These are phyloP conservation scores for Trachemys scripta DNA, from an alignment of 2,113 vertebrate genomes.

Conservation along the genomic window DNA sequence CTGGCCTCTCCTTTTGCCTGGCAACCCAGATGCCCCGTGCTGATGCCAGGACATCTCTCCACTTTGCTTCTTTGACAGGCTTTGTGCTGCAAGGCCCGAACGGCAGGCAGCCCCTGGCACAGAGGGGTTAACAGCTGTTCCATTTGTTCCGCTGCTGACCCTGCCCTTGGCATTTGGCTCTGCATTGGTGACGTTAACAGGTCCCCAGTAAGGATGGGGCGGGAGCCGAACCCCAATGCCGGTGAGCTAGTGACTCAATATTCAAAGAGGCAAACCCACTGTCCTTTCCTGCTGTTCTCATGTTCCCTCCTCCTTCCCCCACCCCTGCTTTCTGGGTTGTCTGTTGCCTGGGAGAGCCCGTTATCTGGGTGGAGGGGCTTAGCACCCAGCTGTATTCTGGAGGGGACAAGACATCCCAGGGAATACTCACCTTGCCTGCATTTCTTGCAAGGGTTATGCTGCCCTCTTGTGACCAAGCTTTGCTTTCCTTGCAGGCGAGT, in stretches of 20 bases:
- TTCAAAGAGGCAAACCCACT: not conserved
- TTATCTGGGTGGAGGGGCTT: not conserved
- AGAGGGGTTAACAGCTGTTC: not conserved
- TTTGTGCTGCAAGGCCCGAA: not conserved
- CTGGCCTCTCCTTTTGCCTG: not conserved
- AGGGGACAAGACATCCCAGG: not conserved
- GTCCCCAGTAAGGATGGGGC: not conserved
- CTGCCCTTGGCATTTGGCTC: not conserved
- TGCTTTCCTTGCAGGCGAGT: not conserved
- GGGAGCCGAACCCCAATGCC: not conserved
- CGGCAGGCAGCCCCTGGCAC: not conserved
- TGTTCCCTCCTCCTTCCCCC: not conserved
- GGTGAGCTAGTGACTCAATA: not conserved
- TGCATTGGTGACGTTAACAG: not conserved
- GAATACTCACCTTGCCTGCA: not conserved
- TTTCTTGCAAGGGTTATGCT: constrained; percentile 23
- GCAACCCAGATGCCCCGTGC: not conserved
- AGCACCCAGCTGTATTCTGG: not conserved
- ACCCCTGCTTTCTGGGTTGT: not conserved
- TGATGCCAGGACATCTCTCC: not conserved
- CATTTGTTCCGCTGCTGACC: not conserved
- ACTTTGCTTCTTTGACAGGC: not conserved
- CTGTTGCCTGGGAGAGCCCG: not conserved
- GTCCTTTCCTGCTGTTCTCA: not conserved
- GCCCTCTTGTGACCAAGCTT: constrained; percentile 54